Base-by-base conservation (phyloP, 2,888 invertebrate species). In the Conchocele bisecta region DNA sequence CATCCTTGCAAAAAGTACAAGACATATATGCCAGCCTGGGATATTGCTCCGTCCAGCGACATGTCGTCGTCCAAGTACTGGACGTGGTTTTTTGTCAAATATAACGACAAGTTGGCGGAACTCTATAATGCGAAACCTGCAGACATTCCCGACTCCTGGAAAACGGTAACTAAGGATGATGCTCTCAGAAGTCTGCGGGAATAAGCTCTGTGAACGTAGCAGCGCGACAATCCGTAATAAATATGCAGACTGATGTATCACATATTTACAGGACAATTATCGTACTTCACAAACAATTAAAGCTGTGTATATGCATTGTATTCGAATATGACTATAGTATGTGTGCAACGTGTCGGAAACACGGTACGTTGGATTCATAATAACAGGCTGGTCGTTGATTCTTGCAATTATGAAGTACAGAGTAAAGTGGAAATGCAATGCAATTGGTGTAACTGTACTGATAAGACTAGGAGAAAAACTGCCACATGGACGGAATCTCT, bases 51-150 rank as follows among this genome's bases (percentile, higher is more conserved):
- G 7, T 20, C n/a, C 22, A 6, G 17, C 7, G 22, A n/a, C 7
- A 42, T 42, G 42, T n/a, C n/a, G n/a, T n/a, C n/a, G 7, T 9
- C 42, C n/a, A 42, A 42, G n/a, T 42, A 42, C 42, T 42, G 42
- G 42, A 42, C 22, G 42, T 42, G 42, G 42, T 42, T 42, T n/a
- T n/a, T 42, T 20, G 42, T 6, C 42, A 42, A 42, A n/a, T 42
- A 42, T 22, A 6, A 20, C 6, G 42, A n/a, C 42, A 22, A 42
- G 9, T 42, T 42, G n/a, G 42, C 22, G n/a, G 6, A 9, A 42
- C 7, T 20, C n/a, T 42, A n/a, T 42, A n/a, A 42, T 42, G 42
- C 42, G 42, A n/a, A 9, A 42, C n/a, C 7, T 20, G 17, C 42
- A 6, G 42, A 42, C 6, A n/a, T 42, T 9, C 42, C 42, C n/a